Evolutionary conservation across 2,797 vertebrate genomes (phyloP).

Genomic region (Peromyscus attwateri): DNA sequence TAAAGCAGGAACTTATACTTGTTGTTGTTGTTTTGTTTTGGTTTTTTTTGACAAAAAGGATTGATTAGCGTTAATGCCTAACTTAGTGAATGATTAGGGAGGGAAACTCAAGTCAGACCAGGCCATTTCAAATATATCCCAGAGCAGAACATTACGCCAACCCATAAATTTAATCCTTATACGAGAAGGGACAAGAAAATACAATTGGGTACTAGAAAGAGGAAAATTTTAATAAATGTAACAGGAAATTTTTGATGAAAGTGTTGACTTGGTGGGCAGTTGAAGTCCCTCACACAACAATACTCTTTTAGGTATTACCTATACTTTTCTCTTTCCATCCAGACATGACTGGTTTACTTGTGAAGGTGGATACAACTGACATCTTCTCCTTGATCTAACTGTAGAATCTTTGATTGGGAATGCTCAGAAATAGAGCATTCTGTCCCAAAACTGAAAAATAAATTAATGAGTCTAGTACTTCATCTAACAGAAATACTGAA

Average conservation of each 20-base stretch:
- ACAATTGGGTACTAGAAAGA: not conserved
- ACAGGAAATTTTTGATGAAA: not conserved
- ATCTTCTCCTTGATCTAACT: not conserved
- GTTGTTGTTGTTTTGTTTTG: no score
- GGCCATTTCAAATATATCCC: not conserved
- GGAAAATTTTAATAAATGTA: not conserved
- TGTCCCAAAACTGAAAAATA: not conserved
- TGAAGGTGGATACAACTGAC: not conserved
- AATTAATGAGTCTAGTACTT: not conserved
- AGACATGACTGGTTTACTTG: not conserved
- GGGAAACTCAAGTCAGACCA: not conserved
- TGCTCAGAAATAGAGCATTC: not conserved
- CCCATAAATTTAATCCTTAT: slow-evolving; percentile 11
- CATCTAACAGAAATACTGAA: slow-evolving; percentile 1
- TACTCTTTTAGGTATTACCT: not conserved
- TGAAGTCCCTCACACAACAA: not conserved
- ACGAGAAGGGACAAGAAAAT: not conserved
- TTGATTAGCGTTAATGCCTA: not conserved
- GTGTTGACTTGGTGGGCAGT: not conserved
- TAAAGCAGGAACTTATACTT: not conserved
- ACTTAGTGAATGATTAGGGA: not conserved
- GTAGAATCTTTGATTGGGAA: not conserved
- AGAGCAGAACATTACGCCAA: not conserved
- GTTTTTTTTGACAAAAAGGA: not conserved
- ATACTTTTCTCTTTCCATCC: slow-evolving; percentile 21